Conservation (phyloP, 2,113 vertebrate species). For the Dipodomys merriami region DNA sequence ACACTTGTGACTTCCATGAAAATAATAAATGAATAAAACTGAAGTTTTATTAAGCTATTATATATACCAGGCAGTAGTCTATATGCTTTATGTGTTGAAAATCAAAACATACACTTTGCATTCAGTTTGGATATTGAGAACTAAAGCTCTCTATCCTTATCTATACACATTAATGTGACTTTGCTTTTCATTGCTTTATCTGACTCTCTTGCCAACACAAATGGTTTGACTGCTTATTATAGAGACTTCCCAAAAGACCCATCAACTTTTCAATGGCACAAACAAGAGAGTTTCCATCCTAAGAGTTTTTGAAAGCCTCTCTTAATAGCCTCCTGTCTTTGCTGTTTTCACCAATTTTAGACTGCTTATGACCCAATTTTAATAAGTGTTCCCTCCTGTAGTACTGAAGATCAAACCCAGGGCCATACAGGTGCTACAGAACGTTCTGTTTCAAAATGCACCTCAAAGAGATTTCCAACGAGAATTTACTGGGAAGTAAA, state of each 20-base stretch:
- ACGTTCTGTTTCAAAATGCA: neutral
- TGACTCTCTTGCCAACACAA: neutral
- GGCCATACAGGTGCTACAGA: too few relatives aligned
- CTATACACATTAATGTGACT: neutral
- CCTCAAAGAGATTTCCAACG: neutral
- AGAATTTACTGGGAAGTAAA: neutral
- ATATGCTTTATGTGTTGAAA: neutral
- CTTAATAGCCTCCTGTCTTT: neutral
- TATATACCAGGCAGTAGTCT: neutral
- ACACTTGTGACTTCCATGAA: neutral
- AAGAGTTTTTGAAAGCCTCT: neutral
- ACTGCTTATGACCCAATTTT: neutral
- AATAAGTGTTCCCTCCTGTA: neutral
- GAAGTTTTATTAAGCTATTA: slow-evolving; percentile 41
- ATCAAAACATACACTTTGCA: neutral
- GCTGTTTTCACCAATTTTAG: neutral
- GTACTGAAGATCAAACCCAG: neutral
- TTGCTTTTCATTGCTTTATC: neutral
- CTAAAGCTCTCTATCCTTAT: neutral
- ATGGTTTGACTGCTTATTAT: neutral
- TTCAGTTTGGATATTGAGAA: neutral
- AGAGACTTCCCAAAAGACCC: neutral
- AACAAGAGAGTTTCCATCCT: neutral
- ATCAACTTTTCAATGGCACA: neutral
- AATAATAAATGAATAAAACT: neutral